Percentiles rank a stretch among this genome's conserved stretches.
Evolutionary conservation across 2,113 vertebrate species (phyloP).

Genomic region (Miniopterus natalensis): DNA sequence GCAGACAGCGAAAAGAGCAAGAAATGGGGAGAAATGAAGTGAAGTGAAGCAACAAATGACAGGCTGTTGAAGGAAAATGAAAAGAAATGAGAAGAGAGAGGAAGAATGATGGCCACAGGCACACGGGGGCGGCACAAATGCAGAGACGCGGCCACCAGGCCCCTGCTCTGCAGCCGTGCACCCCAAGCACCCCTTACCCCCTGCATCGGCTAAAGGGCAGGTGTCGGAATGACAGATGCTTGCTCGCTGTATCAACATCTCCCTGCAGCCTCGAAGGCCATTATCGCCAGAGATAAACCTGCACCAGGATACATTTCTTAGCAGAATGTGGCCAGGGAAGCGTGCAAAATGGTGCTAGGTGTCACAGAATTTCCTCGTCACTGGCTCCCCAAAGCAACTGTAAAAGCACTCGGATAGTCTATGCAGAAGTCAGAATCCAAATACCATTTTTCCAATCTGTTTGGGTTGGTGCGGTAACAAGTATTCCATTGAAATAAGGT

Average conservation of each 20-base stretch:
- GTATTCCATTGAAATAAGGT: constrained; percentile 58
- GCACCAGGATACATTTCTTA: constrained; percentile 80
- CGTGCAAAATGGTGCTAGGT: constrained; percentile 79
- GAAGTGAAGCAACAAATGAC: constrained; percentile 31
- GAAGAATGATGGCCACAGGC: not conserved
- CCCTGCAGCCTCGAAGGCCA: constrained; percentile 68
- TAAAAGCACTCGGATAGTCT: constrained; percentile 41
- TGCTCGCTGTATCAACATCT: constrained; percentile 75
- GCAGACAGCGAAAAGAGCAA: not conserved
- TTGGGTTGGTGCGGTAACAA: constrained; percentile 34
- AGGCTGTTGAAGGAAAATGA: constrained; percentile 58
- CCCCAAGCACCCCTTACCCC: constrained; percentile 70
- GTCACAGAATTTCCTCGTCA: constrained; percentile 70
- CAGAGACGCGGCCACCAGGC: not conserved
- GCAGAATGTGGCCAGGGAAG: constrained; percentile 73
- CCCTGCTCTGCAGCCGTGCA: constrained; percentile 34
- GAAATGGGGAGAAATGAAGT: not conserved
- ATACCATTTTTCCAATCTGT: constrained; percentile 38
- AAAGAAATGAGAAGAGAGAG: constrained; percentile 52
- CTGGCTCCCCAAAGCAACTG: constrained; percentile 70
- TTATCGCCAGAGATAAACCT: constrained; percentile 83
- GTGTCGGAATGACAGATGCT: constrained; percentile 78
- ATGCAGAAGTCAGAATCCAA: constrained; percentile 64
- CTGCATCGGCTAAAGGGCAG: constrained; percentile 73
- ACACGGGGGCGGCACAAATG: not conserved